phyloP scores from a whole-genome alignment of 2,113 vertebrate species.

The Podarcis raffonei region DNA sequence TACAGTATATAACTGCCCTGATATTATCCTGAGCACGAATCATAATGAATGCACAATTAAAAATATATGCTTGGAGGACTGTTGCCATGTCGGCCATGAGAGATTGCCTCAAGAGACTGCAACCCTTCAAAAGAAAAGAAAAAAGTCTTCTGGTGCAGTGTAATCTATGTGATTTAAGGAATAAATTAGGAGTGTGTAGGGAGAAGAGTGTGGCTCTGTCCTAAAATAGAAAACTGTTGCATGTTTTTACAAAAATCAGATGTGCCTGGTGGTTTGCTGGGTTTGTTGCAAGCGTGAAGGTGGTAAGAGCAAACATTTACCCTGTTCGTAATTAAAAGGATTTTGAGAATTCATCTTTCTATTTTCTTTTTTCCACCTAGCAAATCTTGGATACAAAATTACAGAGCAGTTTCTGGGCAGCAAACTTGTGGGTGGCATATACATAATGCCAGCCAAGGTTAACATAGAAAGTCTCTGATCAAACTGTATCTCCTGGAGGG shows the following conservation, averaged over 20 bases:
- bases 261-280: background rate
- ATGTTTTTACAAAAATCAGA: background rate
- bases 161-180: background rate
- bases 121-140: no score
- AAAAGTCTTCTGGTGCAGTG: no score
- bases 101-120: no score
- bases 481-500: background rate
- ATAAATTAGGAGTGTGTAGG: background rate
- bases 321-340: background rate
- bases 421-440: background rate
- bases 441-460: background rate
- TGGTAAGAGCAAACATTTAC: background rate
- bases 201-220: background rate
- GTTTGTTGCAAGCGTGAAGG: background rate
- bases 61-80: no score
- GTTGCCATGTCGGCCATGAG: no score
- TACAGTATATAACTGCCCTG: no score
- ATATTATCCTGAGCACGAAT: no score
- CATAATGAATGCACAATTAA: no score
- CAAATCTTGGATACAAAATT: constrained; percentile 16
- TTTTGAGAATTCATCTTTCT: background rate
- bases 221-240: background rate
- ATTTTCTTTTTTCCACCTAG: background rate
- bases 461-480: background rate
- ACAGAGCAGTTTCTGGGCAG: constrained; percentile 1